Evolutionary conservation across 2,113 vertebrate species (phyloP), one percentile per base, ranked within the genome.

Genomic region (Heterotis niloticus): DNA sequence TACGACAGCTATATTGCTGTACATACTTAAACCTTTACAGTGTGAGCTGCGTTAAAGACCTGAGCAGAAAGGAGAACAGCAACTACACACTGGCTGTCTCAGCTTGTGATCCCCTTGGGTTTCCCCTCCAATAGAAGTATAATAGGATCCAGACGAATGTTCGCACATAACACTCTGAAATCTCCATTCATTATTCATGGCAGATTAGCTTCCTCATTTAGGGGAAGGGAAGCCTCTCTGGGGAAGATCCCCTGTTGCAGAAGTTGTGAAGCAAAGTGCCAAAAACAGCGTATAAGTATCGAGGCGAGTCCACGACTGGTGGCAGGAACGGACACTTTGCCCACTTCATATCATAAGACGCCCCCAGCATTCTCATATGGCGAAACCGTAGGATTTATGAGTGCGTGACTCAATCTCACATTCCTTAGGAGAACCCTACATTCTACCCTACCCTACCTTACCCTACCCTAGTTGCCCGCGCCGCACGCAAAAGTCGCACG

Each of bases 151-250:
- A 89, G 88, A 88, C 84, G 83, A 86, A 86, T 83, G 84, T 86
- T 88, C 87, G 85, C 87, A 90, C 85, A 84, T 83, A 87, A 88
- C 87, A 87, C 87, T 88, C 88, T 85, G 83, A 91, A 84, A 90
- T 89, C 87, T 84, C 81, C 84, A 86, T 89, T 91, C 88, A 90
- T 91, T 91, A 91, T 90, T 90, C 87, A 90, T 83, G 87, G 84
- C 14, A 87, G 89, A 91, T 91, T 90, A 90, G 79, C 79, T 85
- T 89, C 88, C 87, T 91, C 86, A 90, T 91, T 91, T 88, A 79
- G 51, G 71, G 69, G 83, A 84, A 64, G 81, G 79, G 68, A 80
- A 78, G 71, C 24, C 10, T 23, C 34, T 81, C 65, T 76, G 73
- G 23, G 16, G 69, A 78, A 83, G 80, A 64, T 79, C 74, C 80